Evolutionary conservation across 2,113 vertebrate species (phyloP).

Genomic region (Leiothrix lutea): DNA sequence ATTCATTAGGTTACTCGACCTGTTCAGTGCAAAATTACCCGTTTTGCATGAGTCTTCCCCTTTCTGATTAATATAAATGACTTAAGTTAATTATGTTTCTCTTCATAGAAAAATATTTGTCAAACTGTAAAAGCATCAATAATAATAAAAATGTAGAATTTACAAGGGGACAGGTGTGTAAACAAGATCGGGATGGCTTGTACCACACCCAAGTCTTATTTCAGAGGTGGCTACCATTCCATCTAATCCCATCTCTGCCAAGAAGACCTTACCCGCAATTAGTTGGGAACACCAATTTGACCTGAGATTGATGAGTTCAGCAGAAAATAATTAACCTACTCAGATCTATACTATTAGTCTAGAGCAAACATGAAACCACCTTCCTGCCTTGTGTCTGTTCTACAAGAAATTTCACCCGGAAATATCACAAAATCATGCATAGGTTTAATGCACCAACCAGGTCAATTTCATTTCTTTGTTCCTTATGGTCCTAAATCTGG

Average conservation of each 20-base stretch:
- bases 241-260: background rate
- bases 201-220: background rate
- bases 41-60: slow-evolving; percentile 64
- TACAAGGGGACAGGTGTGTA: slow-evolving; percentile 1
- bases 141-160: slow-evolving; percentile 55
- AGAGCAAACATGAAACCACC: background rate
- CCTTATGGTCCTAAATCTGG: background rate
- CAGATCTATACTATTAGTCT: background rate
- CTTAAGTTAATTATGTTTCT: slow-evolving; percentile 78
- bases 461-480: background rate
- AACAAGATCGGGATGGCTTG: background rate
- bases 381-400: background rate
- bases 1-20: slow-evolving; percentile 67
- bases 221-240: background rate
- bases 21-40: slow-evolving; percentile 70
- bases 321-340: background rate
- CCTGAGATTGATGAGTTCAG: background rate
- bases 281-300: background rate
- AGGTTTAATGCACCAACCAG: background rate
- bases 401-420: background rate
- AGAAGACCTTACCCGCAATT: background rate
- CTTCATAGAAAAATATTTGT: slow-evolving; percentile 75
- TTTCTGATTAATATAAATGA: slow-evolving; percentile 79
- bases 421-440: background rate
- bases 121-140: slow-evolving; percentile 70